A percentile compares a stretch with the other conserved stretches of the same genome.
Evolutionary conservation across 2,113 vertebrate species (phyloP).

Genomic region (Benitochromis conjunctus): DNA sequence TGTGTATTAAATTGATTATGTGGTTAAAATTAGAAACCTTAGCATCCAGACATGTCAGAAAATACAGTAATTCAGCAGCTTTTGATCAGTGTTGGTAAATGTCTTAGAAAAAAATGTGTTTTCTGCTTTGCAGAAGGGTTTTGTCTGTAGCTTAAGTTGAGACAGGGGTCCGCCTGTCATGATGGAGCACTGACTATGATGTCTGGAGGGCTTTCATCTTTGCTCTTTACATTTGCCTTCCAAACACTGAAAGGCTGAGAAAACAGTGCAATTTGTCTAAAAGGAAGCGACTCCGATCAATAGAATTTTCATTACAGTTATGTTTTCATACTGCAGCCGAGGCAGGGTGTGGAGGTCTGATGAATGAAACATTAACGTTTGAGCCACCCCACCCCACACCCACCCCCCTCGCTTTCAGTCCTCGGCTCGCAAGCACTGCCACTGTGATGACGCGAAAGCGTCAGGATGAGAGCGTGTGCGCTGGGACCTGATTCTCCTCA

Average conservation of each 20-base stretch:
- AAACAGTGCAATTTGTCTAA: conserved; percentile 71
- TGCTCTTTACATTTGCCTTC: conserved; percentile 53
- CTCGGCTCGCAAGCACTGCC: conserved; percentile 39
- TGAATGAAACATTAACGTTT: conserved; percentile 70
- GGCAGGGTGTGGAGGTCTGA: conserved; percentile 46
- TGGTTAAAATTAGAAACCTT: background rate
- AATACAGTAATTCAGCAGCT: background rate
- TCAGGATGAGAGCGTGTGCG: conserved; percentile 36
- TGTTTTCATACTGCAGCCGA: conserved; percentile 71
- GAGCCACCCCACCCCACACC: background rate
- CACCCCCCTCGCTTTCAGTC: conserved; percentile 2
- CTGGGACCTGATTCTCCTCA: conserved; percentile 49
- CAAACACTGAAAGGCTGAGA: conserved; percentile 45
- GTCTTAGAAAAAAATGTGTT: background rate
- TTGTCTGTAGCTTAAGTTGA: background rate
- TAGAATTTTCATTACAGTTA: conserved; percentile 77
- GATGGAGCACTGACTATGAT: conserved; percentile 17
- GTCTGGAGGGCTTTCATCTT: conserved; percentile 52
- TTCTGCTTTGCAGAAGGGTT: background rate
- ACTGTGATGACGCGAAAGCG: conserved; percentile 40
- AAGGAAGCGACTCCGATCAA: conserved; percentile 69
- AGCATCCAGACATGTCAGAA: background rate
- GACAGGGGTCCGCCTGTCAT: conserved; percentile 3
- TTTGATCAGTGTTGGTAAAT: background rate
- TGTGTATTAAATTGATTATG: background rate